Percentiles rank a stretch among this genome's conserved stretches.
phyloP scores from a whole-genome alignment of 2,797 vertebrate species.

The Caiman crocodilus region DNA sequence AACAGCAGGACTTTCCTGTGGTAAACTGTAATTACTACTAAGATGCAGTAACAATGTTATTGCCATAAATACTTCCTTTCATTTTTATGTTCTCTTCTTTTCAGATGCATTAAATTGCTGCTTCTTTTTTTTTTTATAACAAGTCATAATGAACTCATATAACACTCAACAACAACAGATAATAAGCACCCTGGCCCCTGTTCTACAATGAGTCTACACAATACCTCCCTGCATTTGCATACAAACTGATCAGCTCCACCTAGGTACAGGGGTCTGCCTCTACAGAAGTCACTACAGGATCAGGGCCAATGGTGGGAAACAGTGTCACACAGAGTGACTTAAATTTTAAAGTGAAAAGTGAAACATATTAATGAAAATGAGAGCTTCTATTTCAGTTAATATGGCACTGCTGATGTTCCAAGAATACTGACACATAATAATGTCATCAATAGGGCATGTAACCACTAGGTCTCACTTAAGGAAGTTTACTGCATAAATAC shows the following conservation, averaged over 20 bases:
- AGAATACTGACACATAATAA: not conserved
- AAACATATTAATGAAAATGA: not conserved
- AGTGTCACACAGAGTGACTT: not conserved
- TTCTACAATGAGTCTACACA: not conserved
- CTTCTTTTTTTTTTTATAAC: not conserved
- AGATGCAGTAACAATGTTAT: not conserved
- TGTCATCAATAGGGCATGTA: not conserved
- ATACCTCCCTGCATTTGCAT: not conserved
- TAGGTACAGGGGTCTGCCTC: not conserved
- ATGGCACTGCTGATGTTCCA: not conserved
- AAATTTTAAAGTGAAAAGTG: not conserved
- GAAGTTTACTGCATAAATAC: not conserved
- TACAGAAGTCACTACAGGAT: not conserved
- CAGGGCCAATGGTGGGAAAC: not conserved
- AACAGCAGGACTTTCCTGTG: constrained; percentile 34
- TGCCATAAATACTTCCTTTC: not conserved
- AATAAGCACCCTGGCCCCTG: not conserved
- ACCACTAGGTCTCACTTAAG: not conserved
- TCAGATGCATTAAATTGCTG: not conserved
- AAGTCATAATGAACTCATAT: not conserved
- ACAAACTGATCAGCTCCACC: not conserved
- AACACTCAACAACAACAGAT: not conserved
- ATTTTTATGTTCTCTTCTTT: not conserved
- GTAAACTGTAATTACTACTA: not conserved
- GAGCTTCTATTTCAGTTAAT: not conserved